Evolutionary conservation across 2,113 vertebrate species (phyloP), one percentile per base, ranked within the genome.

Genomic region (Cervus canadensis): DNA sequence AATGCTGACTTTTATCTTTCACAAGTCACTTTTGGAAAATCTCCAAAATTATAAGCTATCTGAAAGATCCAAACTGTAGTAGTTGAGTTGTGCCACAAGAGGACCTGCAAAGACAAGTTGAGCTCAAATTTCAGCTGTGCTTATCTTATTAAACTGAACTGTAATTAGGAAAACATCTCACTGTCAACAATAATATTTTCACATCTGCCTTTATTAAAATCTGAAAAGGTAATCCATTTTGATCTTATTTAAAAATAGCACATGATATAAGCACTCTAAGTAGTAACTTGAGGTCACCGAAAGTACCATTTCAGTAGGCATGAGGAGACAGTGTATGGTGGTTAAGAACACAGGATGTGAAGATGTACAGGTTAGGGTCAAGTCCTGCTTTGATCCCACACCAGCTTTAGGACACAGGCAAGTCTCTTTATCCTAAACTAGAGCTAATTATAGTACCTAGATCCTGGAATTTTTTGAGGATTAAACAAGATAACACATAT

Each of bases 61-160:
- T 52, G 33, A 12, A 40, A 87, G 67, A 64, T 40, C 36, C 43
- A 79, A 95, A 89, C 23, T 98, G 98, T 96, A 98, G n/a, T 98
- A 54, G 89, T 97, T 60, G 57, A 50, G 5, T 78, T 12, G 84
- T 94, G 86, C 98, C 99, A 98, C 98, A 60, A 97, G 99, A 99
- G 99, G 99, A 94, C 98, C 36, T 98, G 91, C 98, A 98, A 98
- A 98, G 98, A 98, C 97, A 98, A 94, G 91, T 94, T 96, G 97
- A 98, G 28, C 56, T 92, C 88, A 89, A 89, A 82, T 62, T 91
- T 96, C 67, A 89, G 89, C 79, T 95, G 94, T 91, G 28, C 59
- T 79, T 79, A 43, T 88, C 33, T 92, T 95, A 88, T 84, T 96
- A 91, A 94, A 92, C 36, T 87, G 94, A 94, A 97, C 78, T 57